Evolutionary conservation across 2,888 invertebrate species (phyloP).

Genomic region (Harpagoxenus sublaevis): DNA sequence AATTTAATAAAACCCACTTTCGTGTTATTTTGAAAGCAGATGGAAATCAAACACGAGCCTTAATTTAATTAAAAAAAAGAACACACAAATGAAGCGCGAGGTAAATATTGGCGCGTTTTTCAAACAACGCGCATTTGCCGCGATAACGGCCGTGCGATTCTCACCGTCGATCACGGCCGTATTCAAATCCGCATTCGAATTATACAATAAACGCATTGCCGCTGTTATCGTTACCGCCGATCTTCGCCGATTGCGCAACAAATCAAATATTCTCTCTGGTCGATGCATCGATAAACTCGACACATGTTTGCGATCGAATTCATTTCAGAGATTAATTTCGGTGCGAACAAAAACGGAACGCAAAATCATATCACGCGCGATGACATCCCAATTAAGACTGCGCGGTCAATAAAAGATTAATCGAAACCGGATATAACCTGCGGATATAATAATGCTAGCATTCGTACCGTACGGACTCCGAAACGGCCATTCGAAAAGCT

Average conservation of each 20-base stretch:
- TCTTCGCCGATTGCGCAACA: conserved; percentile 59
- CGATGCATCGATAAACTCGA: conserved; percentile 62
- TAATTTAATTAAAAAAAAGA: conserved; percentile 46
- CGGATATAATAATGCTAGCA: conserved; percentile 13
- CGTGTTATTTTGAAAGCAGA: conserved; percentile 49
- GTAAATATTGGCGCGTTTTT: conserved; percentile 47
- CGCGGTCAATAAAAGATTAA: conserved; percentile 75
- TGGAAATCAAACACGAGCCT: conserved; percentile 45
- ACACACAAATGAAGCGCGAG: conserved; percentile 34
- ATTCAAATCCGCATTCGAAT: conserved; percentile 59
- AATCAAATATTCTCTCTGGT: conserved; percentile 55
- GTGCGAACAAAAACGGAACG: conserved; percentile 37
- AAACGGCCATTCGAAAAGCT: conserved; percentile 22
- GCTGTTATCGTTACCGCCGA: conserved; percentile 64
- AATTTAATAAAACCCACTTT: conserved; percentile 40
- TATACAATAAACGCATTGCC: conserved; percentile 56
- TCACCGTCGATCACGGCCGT: conserved; percentile 39
- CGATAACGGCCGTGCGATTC: conserved; percentile 60
- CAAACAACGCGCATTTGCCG: conserved; percentile 43
- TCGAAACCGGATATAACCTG: conserved; percentile 59
- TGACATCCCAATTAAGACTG: conserved; percentile 73
- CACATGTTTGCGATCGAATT: conserved; percentile 65
- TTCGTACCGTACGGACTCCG: background rate
- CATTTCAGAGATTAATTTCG: conserved; percentile 67
- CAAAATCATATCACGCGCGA: conserved; percentile 42